Evolutionary conservation across 2,888 invertebrate species (phyloP).

Genomic region (Erpobdella octoculata): DNA sequence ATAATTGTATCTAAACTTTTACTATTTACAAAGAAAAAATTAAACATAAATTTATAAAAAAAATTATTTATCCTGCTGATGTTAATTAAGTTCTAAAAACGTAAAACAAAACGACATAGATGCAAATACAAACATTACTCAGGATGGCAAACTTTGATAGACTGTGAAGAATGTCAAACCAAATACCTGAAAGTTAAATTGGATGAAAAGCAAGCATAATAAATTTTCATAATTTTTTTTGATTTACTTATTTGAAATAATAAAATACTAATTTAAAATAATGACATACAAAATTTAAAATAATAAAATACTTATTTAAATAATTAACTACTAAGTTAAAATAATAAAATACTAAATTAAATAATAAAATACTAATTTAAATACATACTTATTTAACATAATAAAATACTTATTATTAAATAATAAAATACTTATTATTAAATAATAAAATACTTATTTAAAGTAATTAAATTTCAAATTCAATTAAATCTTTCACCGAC

Average conservation of each 20-base stretch:
- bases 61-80: too few relatives aligned
- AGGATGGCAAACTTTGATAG: constrained; percentile 85
- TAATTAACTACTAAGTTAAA: not conserved
- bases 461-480: not conserved
- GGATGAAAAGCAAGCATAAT: not conserved
- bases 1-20: too few relatives aligned
- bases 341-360: not conserved
- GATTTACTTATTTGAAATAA: not conserved
- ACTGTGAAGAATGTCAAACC: constrained; percentile 85
- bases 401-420: too few relatives aligned
- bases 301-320: not conserved
- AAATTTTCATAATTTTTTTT: constrained; percentile 26
- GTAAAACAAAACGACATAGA: not conserved
- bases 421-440: not conserved
- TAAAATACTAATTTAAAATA: not conserved
- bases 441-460: not conserved
- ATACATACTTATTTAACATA: too few relatives aligned
- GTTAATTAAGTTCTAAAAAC: not conserved
- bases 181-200: constrained; percentile 57
- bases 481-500: constrained; percentile 53
- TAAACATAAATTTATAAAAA: too few relatives aligned
- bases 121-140: constrained; percentile 67
- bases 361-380: not conserved
- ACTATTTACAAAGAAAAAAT: not conserved
- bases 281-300: not conserved